These are phyloP conservation scores for Orchesella flavescens DNA, from an alignment of 2,888 invertebrate genomes.

Conservation along the genomic window DNA sequence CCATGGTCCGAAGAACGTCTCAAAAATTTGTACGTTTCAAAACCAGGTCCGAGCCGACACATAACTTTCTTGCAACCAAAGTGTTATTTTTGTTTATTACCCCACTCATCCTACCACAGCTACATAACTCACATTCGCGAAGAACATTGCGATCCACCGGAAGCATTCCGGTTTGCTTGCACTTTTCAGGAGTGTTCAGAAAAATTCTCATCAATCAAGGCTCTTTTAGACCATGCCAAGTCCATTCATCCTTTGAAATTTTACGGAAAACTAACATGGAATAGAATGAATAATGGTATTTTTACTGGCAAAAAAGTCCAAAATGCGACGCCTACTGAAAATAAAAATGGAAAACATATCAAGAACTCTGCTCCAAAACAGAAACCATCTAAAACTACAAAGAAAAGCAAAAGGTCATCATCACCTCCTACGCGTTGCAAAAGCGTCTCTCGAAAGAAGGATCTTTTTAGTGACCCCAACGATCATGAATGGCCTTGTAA, in stretches of 20 bases:
- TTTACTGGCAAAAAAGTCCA: neutral
- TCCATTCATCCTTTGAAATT: neutral
- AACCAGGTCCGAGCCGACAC: no score
- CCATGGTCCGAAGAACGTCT: neutral
- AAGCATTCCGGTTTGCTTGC: neutral
- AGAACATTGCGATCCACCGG: neutral
- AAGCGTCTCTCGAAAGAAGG: no score
- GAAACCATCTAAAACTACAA: no score
- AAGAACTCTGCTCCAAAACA: no score
- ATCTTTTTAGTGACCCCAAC: no score
- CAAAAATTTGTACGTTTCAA: no score
- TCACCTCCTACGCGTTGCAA: no score
- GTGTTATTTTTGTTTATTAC: neutral
- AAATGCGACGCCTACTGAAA: no score
- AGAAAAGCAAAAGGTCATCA: no score
- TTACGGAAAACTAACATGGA: neutral
- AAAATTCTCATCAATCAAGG: neutral
- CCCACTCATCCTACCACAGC: neutral
- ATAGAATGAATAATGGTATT: neutral
- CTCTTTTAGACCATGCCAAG: neutral
- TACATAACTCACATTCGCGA: neutral
- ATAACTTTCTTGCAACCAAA: no score
- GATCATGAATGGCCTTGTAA: no score
- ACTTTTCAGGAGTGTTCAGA: neutral
- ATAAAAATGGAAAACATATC: no score